Conservation (phyloP, 1,140 invertebrate species). For the Cydia strobilella region DNA sequence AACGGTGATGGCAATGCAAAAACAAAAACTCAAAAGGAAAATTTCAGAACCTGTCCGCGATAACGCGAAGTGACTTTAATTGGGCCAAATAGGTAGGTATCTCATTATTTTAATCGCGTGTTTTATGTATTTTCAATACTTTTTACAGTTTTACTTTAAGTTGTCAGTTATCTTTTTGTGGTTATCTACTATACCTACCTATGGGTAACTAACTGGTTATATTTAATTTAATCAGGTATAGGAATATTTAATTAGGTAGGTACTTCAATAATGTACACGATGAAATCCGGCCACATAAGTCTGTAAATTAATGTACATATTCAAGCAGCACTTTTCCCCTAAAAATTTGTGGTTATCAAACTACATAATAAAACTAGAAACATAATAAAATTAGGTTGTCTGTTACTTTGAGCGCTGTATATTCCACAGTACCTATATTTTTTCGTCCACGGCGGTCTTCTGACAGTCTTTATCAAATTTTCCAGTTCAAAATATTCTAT, state of each 20-base stretch:
- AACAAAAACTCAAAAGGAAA: background rate
- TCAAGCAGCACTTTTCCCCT: too few species aligned
- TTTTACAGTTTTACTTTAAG: slow-evolving; percentile 1
- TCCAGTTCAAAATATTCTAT: too few species aligned
- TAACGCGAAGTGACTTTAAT: slow-evolving; percentile 28
- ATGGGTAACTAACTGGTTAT: background rate
- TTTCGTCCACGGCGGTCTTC: too few species aligned
- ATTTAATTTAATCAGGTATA: background rate
- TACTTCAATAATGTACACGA: too few species aligned
- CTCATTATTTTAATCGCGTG: slow-evolving; percentile 28
- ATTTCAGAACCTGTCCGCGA: background rate
- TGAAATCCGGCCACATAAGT: too few species aligned
- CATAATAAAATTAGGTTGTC: too few species aligned
- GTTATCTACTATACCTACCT: background rate
- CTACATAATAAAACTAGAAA: too few species aligned
- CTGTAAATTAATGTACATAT: too few species aligned
- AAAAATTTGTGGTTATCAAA: too few species aligned
- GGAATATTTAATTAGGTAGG: background rate
- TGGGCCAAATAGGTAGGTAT: slow-evolving; percentile 28
- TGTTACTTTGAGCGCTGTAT: too few species aligned
- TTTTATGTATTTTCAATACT: slow-evolving; percentile 22
- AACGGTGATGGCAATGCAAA: background rate
- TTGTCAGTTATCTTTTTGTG: background rate
- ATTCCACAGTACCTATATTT: too few species aligned
- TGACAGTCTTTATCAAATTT: too few species aligned